Conservation (phyloP, 2,797 vertebrate genomes). For the Echeneis naucrates region DNA sequence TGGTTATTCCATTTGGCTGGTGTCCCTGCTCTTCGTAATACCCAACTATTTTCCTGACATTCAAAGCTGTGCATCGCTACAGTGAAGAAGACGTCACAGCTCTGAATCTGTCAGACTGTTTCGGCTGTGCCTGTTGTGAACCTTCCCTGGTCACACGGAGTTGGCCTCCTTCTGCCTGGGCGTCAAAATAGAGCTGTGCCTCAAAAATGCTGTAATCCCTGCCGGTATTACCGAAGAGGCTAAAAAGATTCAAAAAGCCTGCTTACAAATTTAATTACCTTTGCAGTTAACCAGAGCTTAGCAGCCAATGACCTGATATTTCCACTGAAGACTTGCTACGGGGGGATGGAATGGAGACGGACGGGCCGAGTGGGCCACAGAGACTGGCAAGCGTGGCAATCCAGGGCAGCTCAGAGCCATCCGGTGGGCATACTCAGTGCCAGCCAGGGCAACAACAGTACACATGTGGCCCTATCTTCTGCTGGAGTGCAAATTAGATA, state of each 20-base stretch:
- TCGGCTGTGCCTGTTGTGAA: slow-evolving; percentile 57
- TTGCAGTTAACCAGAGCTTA: slow-evolving; percentile 86
- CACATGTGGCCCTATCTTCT: slow-evolving; percentile 79
- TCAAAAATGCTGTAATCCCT: slow-evolving; percentile 80
- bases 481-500: slow-evolving; percentile 85
- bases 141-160: slow-evolving; percentile 64
- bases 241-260: slow-evolving; percentile 86
- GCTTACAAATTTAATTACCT: slow-evolving; percentile 87
- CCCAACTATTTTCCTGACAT: slow-evolving; percentile 4
- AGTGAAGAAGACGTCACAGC: slow-evolving; percentile 42
- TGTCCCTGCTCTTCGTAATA: slow-evolving; percentile 9
- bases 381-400: slow-evolving; percentile 77
- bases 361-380: slow-evolving; percentile 74
- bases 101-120: slow-evolving; percentile 57
- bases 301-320: slow-evolving; percentile 86
- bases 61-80: slow-evolving; percentile 14
- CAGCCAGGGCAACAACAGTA: slow-evolving; percentile 75
- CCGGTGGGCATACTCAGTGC: slow-evolving; percentile 77
- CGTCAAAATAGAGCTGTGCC: slow-evolving; percentile 76
- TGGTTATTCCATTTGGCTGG: slow-evolving; percentile 7
- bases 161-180: slow-evolving; percentile 63
- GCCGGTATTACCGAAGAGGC: slow-evolving; percentile 79
- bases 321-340: slow-evolving; percentile 79
- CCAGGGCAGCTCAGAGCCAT: slow-evolving; percentile 74
- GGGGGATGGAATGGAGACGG: slow-evolving; percentile 69